phyloP scores from a whole-genome alignment of 2,797 vertebrate genomes.

The Mallotus villosus region DNA sequence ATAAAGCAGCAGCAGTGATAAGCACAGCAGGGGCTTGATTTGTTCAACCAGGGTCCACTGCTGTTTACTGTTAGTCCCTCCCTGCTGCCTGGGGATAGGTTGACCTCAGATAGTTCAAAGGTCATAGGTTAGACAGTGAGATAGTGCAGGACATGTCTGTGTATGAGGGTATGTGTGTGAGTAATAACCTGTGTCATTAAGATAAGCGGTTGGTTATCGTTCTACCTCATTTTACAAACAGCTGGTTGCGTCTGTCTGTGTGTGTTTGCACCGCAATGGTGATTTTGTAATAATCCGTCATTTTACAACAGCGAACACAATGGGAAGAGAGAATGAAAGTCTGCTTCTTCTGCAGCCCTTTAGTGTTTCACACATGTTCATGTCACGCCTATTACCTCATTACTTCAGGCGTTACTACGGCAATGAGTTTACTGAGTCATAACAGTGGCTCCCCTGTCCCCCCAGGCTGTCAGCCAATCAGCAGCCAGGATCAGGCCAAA shows the following conservation, averaged over 20 bases:
- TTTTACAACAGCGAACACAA: not conserved
- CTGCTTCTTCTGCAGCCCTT: not conserved
- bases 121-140: no score
- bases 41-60: no score
- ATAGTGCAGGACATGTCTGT: not conserved
- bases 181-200: not conserved
- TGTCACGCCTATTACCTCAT: not conserved
- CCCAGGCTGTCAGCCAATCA: not conserved
- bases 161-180: constrained; percentile 2
- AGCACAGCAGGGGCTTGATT: no score
- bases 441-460: constrained; percentile 4
- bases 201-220: no score
- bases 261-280: not conserved
- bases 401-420: not conserved
- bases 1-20: no score
- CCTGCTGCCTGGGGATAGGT: no score
- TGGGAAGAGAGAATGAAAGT: not conserved
- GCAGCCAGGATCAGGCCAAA: not conserved
- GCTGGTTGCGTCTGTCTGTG: not conserved
- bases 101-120: no score
- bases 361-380: constrained; percentile 7
- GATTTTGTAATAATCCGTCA: not conserved
- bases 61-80: not conserved
- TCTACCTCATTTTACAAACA: not conserved
- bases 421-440: constrained; percentile 8